Base-by-base conservation (phyloP, 2,113 vertebrate species). In the Paraplagusia blochii region DNA sequence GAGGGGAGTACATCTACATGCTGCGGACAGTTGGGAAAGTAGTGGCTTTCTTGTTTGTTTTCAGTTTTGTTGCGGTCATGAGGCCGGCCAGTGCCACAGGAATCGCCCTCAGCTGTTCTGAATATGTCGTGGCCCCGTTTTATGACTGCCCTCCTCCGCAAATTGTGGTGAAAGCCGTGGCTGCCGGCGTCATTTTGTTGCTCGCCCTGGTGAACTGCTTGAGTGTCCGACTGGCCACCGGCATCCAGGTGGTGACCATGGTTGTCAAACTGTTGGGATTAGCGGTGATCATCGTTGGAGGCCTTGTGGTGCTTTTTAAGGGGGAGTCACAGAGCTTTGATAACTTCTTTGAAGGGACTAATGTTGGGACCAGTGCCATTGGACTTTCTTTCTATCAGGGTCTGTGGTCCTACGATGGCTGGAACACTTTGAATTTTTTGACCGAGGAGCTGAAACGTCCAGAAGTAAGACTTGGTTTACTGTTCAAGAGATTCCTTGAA, bases 1-100 rank as follows among this genome's bases (percentile, higher is more conserved):
- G 93, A 11, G 93, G 81, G 11, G 92, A 95, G 7, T 95, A 92
- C 22, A 84, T 93, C 64, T 97, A 94, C 76, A 90, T 94, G 45
- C 78, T 94, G 60, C 67, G 83, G 55, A 94, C 80, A 19, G 88
- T 88, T 19, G 92, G 93, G 44, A 84, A 87, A 52, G 68, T 91
- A 46, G 82, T 92, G 35, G 91, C 92, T 49, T 95, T 95, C 47
- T 67, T 92, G 63, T 92, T 88, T 0, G 81, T 85, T 44, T 92
- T 93, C 48, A 90, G 69, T 14, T 91, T 82, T 16, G 69, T 92
- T 22, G 66, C 89, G 6, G 84, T 94, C 61, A 83, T 92, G 72
- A 91, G 90, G 56, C 92, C 91, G 0, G 88, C 90, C 10, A 29
- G 91, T 19, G 86, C 89, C 11, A 85, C 92, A 8, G 93, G 87